phyloP scores from a whole-genome alignment of 2,888 invertebrate species.

The Asteroscopus sphinx region DNA sequence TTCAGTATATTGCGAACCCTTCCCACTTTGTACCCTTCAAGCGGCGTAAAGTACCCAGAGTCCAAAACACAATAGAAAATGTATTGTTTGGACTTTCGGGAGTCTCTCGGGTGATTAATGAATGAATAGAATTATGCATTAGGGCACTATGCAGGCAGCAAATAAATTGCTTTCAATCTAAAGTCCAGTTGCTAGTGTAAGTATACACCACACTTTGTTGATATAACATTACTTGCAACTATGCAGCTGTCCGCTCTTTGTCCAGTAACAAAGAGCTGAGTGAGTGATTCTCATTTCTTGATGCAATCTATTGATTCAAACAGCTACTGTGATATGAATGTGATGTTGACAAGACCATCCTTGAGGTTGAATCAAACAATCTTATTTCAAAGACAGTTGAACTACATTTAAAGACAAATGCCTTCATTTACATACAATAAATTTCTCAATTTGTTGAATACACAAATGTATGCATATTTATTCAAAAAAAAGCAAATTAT shows the following conservation, averaged over 20 bases:
- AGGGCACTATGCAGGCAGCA: no score
- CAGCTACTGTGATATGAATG: no score
- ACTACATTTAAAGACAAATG: conserved; percentile 31
- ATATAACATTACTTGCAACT: conserved; percentile 27
- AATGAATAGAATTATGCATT: no score
- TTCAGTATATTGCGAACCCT: no score
- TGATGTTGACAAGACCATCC: conserved; percentile 25
- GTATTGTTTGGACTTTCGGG: no score
- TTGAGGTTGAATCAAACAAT: conserved; percentile 16
- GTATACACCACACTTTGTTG: conserved; percentile 29
- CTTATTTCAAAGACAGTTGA: conserved; percentile 33
- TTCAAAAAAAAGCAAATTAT: background rate
- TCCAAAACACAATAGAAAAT: no score
- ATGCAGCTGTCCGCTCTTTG: conserved; percentile 26
- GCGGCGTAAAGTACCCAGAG: no score
- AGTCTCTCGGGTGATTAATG: no score
- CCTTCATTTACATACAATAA: conserved; percentile 49
- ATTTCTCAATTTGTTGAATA: conserved; percentile 41
- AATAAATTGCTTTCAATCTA: no score
- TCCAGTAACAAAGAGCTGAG: conserved; percentile 29
- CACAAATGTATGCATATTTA: conserved; percentile 14
- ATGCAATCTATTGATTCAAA: conserved; percentile 13
- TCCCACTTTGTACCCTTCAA: no score
- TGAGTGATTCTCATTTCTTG: conserved; percentile 24
- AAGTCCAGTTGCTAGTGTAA: no score